These are phyloP conservation scores for Dicrostonyx torquatus DNA, from an alignment of 2,797 vertebrate species.

Conservation along the genomic window DNA sequence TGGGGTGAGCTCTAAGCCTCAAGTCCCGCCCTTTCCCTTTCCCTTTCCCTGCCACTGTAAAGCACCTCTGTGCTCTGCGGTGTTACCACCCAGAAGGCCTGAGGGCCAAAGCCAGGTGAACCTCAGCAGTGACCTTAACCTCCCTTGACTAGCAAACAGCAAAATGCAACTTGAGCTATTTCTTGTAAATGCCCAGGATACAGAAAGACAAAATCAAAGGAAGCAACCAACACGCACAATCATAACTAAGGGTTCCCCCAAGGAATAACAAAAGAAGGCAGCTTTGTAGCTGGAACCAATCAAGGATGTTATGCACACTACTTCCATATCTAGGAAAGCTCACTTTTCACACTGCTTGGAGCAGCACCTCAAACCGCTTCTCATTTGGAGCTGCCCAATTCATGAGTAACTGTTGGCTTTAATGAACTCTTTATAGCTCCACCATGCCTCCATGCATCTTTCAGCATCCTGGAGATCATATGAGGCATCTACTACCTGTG, in stretches of 20 bases:
- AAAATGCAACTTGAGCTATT: not conserved
- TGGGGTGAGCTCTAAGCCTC: not conserved
- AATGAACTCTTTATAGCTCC: not conserved
- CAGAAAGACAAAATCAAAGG: not conserved
- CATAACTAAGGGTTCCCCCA: not conserved
- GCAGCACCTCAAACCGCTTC: not conserved
- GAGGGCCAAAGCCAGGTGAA: not conserved
- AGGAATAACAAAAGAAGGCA: not conserved
- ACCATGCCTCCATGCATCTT: not conserved
- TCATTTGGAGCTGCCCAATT: not conserved
- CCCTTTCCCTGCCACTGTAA: not conserved
- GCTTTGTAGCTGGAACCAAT: not conserved
- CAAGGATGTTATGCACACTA: not conserved
- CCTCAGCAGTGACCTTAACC: not conserved
- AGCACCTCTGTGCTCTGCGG: not conserved
- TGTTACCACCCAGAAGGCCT: not conserved
- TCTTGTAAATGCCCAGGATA: not conserved
- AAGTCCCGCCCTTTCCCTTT: not conserved
- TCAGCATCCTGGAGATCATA: not conserved
- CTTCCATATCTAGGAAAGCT: not conserved
- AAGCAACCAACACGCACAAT: not conserved
- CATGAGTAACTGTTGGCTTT: not conserved
- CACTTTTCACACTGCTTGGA: not conserved
- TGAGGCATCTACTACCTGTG: not conserved
- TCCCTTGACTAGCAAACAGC: not conserved